Evolutionary conservation across 2,888 invertebrate species (phyloP).

Genomic region (Caenorhabditis sulstoni): DNA sequence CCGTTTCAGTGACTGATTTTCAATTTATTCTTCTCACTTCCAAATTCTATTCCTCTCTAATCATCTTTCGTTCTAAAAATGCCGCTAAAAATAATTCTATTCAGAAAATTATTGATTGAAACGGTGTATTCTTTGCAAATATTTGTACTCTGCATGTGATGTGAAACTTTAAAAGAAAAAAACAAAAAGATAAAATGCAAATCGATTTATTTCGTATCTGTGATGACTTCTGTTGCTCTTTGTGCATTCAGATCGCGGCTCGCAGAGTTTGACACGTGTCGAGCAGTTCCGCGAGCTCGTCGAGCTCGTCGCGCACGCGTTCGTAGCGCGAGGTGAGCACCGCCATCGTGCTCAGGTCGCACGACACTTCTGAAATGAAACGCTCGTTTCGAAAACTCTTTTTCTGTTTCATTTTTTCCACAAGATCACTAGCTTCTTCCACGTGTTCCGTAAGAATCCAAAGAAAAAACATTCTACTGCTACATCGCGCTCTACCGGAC

Average conservation of each 20-base stretch:
- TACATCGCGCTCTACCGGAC: too few species aligned
- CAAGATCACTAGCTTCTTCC: too few species aligned
- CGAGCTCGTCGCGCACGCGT: slow-evolving; percentile 38
- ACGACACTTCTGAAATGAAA: slow-evolving; percentile 23
- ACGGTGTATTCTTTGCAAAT: slow-evolving; percentile 29
- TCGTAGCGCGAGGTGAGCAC: slow-evolving; percentile 32
- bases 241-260: slow-evolving; percentile 19
- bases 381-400: slow-evolving; percentile 7
- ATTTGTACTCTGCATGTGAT: not conserved
- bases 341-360: slow-evolving; percentile 20
- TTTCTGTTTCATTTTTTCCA: not conserved
- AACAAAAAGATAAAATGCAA: not conserved
- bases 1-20: slow-evolving; percentile 47
- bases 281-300: slow-evolving; percentile 31
- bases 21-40: not conserved
- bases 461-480: too few species aligned
- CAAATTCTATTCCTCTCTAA: too few species aligned
- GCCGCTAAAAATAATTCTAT: not conserved
- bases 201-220: not conserved
- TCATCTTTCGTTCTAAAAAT: too few species aligned
- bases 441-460: too few species aligned
- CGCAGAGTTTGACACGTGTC: slow-evolving; percentile 46
- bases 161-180: not conserved
- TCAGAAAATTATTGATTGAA: slow-evolving; percentile 21
- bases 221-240: too few species aligned